phyloP scores from a whole-genome alignment of 1,140 invertebrate genomes.

The Chelonus insularis region DNA sequence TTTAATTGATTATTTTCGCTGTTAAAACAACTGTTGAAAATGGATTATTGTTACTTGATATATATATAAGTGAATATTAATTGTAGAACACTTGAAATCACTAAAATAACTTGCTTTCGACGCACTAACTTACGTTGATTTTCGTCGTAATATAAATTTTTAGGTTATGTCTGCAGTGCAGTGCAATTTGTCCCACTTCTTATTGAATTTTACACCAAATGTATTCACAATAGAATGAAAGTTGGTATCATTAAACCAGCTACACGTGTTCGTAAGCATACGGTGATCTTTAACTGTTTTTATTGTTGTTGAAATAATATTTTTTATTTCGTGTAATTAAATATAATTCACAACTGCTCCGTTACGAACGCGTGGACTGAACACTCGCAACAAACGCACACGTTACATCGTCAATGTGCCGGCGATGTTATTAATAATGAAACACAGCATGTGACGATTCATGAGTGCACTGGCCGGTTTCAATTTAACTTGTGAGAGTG shows the following conservation, averaged over 20 bases:
- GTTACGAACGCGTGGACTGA: no score
- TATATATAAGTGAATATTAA: no score
- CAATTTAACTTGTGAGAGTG: slow-evolving; percentile 38
- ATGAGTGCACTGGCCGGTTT: slow-evolving; percentile 43
- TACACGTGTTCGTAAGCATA: not conserved
- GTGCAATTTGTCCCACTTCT: not conserved
- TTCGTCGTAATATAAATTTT: not conserved
- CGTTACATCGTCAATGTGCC: no score
- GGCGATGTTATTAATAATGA: no score
- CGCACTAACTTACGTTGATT: not conserved
- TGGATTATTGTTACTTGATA: no score
- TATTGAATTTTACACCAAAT: not conserved
- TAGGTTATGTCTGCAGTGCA: slow-evolving; percentile 5
- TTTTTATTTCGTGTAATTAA: no score
- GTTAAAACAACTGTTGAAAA: no score
- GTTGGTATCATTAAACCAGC: not conserved
- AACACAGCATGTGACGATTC: not conserved
- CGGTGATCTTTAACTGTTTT: not conserved
- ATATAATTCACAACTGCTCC: no score
- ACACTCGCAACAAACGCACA: no score
- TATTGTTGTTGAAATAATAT: not conserved
- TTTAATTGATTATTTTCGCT: no score
- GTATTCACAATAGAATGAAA: not conserved
- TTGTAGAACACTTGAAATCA: not conserved
- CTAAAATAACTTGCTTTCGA: not conserved